Evolutionary conservation across 2,797 vertebrate genomes (phyloP), one percentile per base, ranked within the genome.

Genomic region (Spea hammondii): DNA sequence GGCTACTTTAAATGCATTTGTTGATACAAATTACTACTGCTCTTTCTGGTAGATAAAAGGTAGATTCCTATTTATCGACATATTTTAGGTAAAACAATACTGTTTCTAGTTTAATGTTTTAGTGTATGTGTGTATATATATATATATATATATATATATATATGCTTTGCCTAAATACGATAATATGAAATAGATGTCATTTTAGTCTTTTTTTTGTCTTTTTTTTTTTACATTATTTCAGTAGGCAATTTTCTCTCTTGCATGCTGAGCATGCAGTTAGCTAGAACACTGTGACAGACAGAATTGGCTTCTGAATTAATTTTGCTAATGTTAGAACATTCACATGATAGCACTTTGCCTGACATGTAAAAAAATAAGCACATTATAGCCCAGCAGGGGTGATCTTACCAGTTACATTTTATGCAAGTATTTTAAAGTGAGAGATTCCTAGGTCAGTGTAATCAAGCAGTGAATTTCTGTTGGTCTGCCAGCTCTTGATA

Each of bases 301-400:
- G 76, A 84, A 77, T 87, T 84, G 82, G 85, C 81, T 89, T 89
- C 82, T 84, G 85, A 89, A 91, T 89, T 88, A 84, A 89, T 91
- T 92, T 89, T 85, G 84, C 86, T 90, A 90, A 92, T 88, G 82
- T 87, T 89, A 84, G 84, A 84, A 84, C 83, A 89, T 86, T 70
- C 73, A 86, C 83, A 87, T 89, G 84, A 85, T 79, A 83, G 46
- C 60, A 87, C 86, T 86, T 78, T 74, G 78, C 68, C 79, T 89
- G 86, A 87, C 83, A 88, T 89, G 84, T 85, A 86, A 82, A 84
- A 86, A 83, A 87, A 87, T 84, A 88, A 88, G 86, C 82, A 83
- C 86, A 90, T 91, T 90, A 89, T 84, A 86, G 83, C 76, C 57
- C 91, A 91, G 91, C 88, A 88, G 89, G 89, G 88, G 78, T 67